Conservation (phyloP, 2,888 invertebrate species). For the Cryptosula pallasiana region DNA sequence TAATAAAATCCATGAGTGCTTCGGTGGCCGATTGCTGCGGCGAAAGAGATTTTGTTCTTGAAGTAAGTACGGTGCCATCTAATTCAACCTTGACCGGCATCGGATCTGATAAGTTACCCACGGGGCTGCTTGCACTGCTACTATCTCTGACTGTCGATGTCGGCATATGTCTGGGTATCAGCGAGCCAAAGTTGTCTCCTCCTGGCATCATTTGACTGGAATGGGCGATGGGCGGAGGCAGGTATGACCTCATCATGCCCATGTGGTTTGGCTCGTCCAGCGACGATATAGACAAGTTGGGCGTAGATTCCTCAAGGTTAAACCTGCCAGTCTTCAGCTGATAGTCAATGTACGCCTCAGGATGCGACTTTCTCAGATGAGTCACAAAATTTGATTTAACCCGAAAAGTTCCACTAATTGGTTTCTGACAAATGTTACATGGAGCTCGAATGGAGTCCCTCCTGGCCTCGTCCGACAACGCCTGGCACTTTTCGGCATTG, state of each 20-base stretch:
- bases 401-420: neutral
- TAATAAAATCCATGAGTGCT: neutral
- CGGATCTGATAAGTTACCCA: no score
- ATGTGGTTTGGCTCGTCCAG: neutral
- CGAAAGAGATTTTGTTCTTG: neutral
- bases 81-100: neutral
- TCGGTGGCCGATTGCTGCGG: neutral
- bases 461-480: neutral
- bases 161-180: neutral
- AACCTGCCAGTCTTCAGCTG: neutral
- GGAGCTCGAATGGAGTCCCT: neutral
- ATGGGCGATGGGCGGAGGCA: neutral
- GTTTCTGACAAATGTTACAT: conserved; percentile 11
- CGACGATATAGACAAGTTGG: neutral
- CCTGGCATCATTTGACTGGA: neutral
- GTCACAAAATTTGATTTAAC: conserved; percentile 5
- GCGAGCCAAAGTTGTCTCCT: neutral
- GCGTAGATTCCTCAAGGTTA: neutral
- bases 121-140: neutral
- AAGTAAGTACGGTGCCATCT: neutral
- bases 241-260: neutral
- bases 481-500: conserved; percentile 2
- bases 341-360: neutral
- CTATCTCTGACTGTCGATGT: neutral
- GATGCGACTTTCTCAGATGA: neutral